Conservation (phyloP, 2,797 vertebrate species). For the Phalanger gymnotis region DNA sequence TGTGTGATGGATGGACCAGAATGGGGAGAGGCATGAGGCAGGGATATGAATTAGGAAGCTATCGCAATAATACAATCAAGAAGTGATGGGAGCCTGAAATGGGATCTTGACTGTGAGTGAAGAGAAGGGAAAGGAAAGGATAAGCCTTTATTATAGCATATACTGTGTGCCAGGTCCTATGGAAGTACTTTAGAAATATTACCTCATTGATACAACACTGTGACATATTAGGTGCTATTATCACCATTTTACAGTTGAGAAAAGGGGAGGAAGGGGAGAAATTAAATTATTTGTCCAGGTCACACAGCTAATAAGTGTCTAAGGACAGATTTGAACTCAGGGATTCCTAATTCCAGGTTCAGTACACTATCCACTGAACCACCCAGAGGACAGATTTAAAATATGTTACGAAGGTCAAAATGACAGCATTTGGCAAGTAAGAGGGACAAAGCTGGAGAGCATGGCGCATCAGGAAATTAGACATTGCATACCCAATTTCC, state of each 20-base stretch:
- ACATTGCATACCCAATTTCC: neutral
- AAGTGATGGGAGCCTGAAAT: neutral
- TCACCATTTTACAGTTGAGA: neutral
- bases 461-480: neutral
- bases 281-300: neutral
- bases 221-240: neutral
- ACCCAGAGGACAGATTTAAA: neutral
- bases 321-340: neutral
- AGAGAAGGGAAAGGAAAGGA: neutral
- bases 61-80: neutral
- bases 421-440: neutral
- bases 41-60: neutral
- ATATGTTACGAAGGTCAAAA: neutral
- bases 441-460: neutral
- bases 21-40: neutral
- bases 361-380: neutral
- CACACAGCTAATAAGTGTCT: neutral
- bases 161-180: neutral
- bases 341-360: neutral
- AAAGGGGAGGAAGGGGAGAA: neutral
- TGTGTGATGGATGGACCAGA: neutral
- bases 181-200: neutral
- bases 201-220: neutral
- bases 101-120: neutral
- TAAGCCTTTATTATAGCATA: neutral